These are phyloP conservation scores for Sycophaga agraensis DNA, from an alignment of 1,140 invertebrate genomes.

Conservation along the genomic window DNA sequence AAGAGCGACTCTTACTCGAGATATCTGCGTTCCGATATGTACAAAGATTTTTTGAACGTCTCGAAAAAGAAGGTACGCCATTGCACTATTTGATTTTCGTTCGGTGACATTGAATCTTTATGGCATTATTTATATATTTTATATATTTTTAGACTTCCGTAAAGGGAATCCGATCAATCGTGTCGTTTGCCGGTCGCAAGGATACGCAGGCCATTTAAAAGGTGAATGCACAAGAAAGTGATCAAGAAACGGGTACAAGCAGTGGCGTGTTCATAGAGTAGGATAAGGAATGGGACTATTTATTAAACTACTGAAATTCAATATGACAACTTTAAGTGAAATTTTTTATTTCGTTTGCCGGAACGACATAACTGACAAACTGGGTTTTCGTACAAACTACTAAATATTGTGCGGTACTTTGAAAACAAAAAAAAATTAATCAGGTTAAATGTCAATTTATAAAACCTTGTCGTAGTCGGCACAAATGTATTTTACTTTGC, in stretches of 20 bases:
- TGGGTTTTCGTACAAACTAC: constrained; percentile 23
- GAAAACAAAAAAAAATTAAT: background rate
- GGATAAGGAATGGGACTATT: background rate
- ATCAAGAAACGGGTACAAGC: background rate
- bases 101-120: too few relatives aligned
- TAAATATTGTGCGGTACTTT: constrained; percentile 8
- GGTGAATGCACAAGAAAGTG: background rate
- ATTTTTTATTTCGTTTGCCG: background rate
- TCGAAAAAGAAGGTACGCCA: constrained; percentile 90
- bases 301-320: background rate
- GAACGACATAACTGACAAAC: background rate
- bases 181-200: constrained; percentile 76
- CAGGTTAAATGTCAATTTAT: constrained; percentile 20
- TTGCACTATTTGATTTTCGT: too few relatives aligned
- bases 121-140: background rate
- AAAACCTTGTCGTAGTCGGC: background rate
- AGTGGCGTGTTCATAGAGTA: background rate
- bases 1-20: constrained; percentile 98
- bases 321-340: background rate
- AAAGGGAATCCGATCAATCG: constrained; percentile 83
- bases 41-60: constrained; percentile 94
- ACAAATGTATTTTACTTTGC: constrained; percentile 12
- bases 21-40: constrained; percentile 98
- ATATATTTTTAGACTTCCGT: constrained; percentile 77
- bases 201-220: constrained; percentile 61